Conservation (phyloP, 92 coral and sea anemone species). For the Scolanthus callimorphus region DNA sequence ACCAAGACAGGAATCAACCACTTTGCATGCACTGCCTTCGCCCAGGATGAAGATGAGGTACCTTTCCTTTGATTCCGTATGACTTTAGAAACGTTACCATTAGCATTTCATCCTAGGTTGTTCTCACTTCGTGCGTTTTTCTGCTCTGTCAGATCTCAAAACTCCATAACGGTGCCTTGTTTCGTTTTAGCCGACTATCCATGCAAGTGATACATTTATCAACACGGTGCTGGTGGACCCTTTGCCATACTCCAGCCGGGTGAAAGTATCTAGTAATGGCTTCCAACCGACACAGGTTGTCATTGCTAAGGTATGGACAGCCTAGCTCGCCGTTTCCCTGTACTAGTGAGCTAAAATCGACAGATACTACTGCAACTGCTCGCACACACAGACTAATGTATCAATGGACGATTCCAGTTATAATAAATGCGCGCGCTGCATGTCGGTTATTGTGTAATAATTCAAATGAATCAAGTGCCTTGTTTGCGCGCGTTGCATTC, state of each 20-base stretch:
- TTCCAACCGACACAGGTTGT: constrained; percentile 59
- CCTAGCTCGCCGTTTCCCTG: neutral
- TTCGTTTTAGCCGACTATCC: constrained; percentile 8
- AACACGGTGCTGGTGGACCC: constrained; percentile 73
- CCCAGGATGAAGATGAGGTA: constrained; percentile 41
- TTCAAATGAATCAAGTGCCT: no score
- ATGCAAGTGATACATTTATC: constrained; percentile 42
- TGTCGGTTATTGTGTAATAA: no score
- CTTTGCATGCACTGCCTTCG: constrained; percentile 42
- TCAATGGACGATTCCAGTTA: no score
- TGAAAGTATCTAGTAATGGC: constrained; percentile 56
- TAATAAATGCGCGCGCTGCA: no score
- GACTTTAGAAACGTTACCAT: no score
- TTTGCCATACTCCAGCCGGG: constrained; percentile 57
- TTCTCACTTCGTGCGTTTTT: no score
- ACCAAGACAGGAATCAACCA: constrained; percentile 52
- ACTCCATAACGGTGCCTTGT: no score
- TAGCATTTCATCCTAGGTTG: no score
- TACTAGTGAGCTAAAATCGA: neutral
- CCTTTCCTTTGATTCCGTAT: no score
- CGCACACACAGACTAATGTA: no score
- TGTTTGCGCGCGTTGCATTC: no score
- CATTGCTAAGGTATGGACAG: constrained; percentile 49
- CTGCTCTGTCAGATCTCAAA: no score
- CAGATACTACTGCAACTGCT: neutral